phyloP scores from a whole-genome alignment of 2,113 vertebrate species.

The Atrichornis clamosus region DNA sequence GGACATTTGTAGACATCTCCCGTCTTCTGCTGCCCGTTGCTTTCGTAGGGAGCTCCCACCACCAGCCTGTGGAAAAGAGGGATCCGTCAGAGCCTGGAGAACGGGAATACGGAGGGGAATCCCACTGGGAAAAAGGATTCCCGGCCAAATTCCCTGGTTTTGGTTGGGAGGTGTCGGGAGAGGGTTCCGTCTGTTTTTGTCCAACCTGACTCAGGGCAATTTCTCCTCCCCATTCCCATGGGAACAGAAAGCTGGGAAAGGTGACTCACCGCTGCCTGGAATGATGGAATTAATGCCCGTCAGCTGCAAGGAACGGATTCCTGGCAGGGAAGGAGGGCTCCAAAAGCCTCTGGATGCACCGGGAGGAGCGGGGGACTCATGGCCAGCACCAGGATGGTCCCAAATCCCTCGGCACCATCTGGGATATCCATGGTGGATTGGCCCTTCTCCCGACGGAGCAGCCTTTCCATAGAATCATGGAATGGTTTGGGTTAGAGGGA shows the following conservation, averaged over 20 bases:
- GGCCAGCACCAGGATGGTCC: neutral
- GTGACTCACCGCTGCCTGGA: neutral
- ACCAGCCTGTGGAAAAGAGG: constrained; percentile 81
- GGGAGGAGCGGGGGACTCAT: neutral
- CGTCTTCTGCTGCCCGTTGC: constrained; percentile 89
- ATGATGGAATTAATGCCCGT: neutral
- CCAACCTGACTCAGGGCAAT: neutral
- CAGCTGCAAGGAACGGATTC: accelerated
- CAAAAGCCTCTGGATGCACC: accelerated
- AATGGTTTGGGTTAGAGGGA: neutral
- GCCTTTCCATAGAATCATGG: neutral
- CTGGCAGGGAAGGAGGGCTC: neutral
- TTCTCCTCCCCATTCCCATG: neutral
- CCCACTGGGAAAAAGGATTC: accelerated
- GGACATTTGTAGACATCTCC: constrained; percentile 96
- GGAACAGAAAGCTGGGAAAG: neutral
- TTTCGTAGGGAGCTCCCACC: constrained; percentile 92
- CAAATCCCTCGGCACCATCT: neutral
- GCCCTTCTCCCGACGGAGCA: neutral
- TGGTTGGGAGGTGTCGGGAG: neutral
- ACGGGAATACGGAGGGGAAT: neutral
- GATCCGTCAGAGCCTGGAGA: neutral
- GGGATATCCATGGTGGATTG: accelerated
- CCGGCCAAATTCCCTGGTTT: accelerated
- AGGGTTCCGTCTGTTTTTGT: accelerated